phyloP scores from a whole-genome alignment of 2,797 vertebrate genomes.

The Heteromormyrus szaboi region DNA sequence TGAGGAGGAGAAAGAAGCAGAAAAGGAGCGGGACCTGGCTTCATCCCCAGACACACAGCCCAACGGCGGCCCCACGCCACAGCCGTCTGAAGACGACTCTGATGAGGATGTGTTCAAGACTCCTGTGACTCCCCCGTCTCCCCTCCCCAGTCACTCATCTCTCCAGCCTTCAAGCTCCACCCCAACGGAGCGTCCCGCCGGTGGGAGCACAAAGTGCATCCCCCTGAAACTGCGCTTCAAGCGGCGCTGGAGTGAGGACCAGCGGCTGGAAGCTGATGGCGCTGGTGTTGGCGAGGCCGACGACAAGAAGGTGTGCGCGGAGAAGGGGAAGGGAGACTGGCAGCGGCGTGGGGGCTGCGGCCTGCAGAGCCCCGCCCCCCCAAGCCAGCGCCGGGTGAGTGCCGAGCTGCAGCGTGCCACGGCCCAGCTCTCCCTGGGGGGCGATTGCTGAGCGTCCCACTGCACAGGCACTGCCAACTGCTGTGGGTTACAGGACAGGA shows the following conservation, averaged over 20 bases:
- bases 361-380: constrained; percentile 41
- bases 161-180: constrained; percentile 10
- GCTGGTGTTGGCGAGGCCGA: constrained; percentile 35
- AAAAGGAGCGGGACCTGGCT: constrained; percentile 47
- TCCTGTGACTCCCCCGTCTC: constrained; percentile 59
- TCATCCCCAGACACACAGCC: constrained; percentile 7
- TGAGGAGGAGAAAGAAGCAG: constrained; percentile 58
- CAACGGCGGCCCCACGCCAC: constrained; percentile 11
- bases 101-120: constrained; percentile 87
- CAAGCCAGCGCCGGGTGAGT: constrained; percentile 67
- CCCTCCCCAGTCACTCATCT: neutral
- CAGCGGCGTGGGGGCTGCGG: constrained; percentile 17
- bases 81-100: constrained; percentile 49
- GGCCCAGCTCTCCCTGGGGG: constrained; percentile 82
- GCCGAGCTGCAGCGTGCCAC: constrained; percentile 84
- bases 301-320: constrained; percentile 60
- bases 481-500: neutral
- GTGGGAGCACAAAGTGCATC: constrained; percentile 69
- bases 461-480: neutral
- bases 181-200: constrained; percentile 47
- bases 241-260: constrained; percentile 88
- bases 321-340: constrained; percentile 66
- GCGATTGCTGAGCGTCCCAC: constrained; percentile 65
- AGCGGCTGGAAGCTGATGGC: constrained; percentile 75
- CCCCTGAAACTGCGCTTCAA: constrained; percentile 88